phyloP scores from a whole-genome alignment of 2,797 vertebrate genomes.

The Cynodonichthys magdalenae region DNA sequence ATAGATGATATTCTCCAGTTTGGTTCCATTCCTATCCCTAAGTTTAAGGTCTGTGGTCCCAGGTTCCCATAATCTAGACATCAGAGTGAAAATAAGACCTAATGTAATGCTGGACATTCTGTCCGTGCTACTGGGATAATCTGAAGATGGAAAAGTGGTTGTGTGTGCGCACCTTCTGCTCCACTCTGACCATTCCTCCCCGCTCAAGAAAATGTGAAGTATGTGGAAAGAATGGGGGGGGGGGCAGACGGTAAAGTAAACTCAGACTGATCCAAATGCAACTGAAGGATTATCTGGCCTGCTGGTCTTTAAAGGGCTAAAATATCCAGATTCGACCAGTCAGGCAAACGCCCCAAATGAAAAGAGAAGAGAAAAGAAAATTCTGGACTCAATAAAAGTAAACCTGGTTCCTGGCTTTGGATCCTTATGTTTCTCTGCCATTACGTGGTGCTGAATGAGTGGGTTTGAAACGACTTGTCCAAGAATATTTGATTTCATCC shows the following conservation, averaged over 20 bases:
- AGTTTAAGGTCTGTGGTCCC: conserved; percentile 19
- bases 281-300: conserved; percentile 57
- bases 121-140: conserved; percentile 1
- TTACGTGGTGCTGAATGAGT: background rate
- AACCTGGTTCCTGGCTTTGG: conserved; percentile 16
- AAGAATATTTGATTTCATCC: conserved; percentile 52
- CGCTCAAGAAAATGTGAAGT: conserved; percentile 69
- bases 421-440: conserved; percentile 33
- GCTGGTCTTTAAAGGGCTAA: conserved; percentile 35
- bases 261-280: conserved; percentile 68
- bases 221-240: conserved; percentile 72
- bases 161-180: conserved; percentile 25
- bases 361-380: conserved; percentile 3
- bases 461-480: conserved; percentile 16
- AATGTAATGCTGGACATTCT: background rate
- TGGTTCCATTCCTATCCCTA: conserved; percentile 23
- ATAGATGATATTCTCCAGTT: conserved; percentile 47
- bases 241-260: conserved; percentile 70
- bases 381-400: conserved; percentile 13
- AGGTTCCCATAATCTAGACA: conserved; percentile 12
- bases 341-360: conserved; percentile 30
- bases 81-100: background rate
- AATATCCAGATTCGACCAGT: conserved; percentile 59
- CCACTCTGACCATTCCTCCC: conserved; percentile 41
- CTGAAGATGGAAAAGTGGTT: conserved; percentile 29